Base-by-base conservation (phyloP, 2,888 invertebrate species). In the Taphrorychus bicolor region DNA sequence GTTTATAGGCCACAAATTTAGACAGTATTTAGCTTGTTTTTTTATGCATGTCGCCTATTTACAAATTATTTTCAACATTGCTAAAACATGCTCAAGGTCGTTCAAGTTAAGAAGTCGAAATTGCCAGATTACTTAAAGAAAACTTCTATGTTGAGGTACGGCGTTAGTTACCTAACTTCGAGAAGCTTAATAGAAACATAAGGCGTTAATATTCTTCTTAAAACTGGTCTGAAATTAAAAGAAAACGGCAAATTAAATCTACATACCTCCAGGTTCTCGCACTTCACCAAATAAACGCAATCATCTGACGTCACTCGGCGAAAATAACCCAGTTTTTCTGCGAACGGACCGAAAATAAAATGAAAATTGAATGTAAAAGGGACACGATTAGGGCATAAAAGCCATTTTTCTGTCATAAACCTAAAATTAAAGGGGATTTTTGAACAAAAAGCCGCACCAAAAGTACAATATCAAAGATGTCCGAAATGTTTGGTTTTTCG, bases 221-320 rank as follows among this genome's bases (percentile, higher is more conserved):
- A 32, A 14, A 54, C 5, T 5, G 24, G 24, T 14, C 54, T 54
- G 5, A 57, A 41, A 57, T 2, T 57, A 57, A 57, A 32, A 19
- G 21, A 57, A 57, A 57, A n/a, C 21, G 22, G n/a, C 16, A n/a
- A 54, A 19, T 51, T 7, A 62, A 69, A 65, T 73, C n/a, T 77
- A 78, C 78, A 80, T 80, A 80, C 80, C 80, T 79, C 75, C 71
- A 73, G 73, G 68, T 77, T 77, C 75, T 73, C 74, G 76, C 75
- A 77, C 79, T 76, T 80, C 79, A 79, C 79, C 14, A 32, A 32
- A 54, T 51, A 60, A 81, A 80, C 79, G 80, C 80, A 79, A 81
- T 80, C 81, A 80, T 80, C 81, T 82, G 82, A 82, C 82, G 82
- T 82, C 82, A 82, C 81, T 73, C 73, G 75, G 77, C 77, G 56